Evolutionary conservation across 1,140 invertebrate genomes (phyloP), one percentile per base, ranked within the genome.

Genomic region (Limonius californicus): DNA sequence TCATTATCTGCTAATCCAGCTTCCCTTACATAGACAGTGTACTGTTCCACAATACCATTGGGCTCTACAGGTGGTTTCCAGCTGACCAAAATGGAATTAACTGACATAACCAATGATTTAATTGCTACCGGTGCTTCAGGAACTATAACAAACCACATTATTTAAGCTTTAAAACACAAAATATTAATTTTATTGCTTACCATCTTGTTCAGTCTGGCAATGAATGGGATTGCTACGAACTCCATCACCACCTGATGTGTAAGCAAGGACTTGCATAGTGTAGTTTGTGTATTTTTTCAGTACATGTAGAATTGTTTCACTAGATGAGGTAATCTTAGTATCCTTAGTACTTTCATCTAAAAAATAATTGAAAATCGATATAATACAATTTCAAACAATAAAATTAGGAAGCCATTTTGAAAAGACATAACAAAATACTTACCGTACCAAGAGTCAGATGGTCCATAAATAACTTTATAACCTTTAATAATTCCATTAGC

Each of bases 251-350:
- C 94, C 95, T 50, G 92, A 90, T 20, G 95, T 98, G 70, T 89
- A 97, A 43, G 95, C 94, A 63, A 97, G 78, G 30, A 98, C 93
- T 83, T 97, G 92, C 85, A 98, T 94, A 56, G 92, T 96, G 78
- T 98, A 98, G 79, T 98, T 98, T 0, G 95, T 98, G 76, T 89
- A 98, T 76, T 97, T 97, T 76, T 94, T 91, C 19, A 98, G 80
- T 53, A 90, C 92, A 73, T 95, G 90, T 4, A 96, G 82, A 72
- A 95, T 94, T 0, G 94, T 95, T 78, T 97, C 94, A 72, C 89
- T 94, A 61, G 92, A 91, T 39, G 93, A 88, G 47, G 91, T 93
- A 65, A 92, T 94, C 77, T 94, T 95, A 1, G 90, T 91, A 68
- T 94, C 92, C 69, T 93, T 93, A 11, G 90, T 91, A 69, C 90